phyloP scores from a whole-genome alignment of 1,140 invertebrate species.

The Pseudomyrmex dendroicus region DNA sequence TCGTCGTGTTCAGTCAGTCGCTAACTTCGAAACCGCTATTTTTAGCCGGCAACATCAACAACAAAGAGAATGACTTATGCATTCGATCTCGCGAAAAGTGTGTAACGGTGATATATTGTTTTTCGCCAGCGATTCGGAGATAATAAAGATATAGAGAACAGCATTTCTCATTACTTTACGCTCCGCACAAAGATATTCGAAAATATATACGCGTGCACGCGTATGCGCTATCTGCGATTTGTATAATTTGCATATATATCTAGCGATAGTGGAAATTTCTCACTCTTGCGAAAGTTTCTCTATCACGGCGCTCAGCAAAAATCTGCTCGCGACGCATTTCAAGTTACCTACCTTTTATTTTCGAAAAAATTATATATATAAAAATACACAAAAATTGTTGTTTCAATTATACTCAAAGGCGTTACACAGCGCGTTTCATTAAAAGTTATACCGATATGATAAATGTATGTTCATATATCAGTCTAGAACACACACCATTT shows the following conservation, averaged over 20 bases:
- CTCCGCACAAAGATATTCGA: conserved; percentile 12
- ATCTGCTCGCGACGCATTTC: background rate
- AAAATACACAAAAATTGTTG: background rate
- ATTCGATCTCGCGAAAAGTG: conserved; percentile 21
- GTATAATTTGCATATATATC: background rate
- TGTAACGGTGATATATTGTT: conserved; percentile 35
- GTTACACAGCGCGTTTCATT: background rate
- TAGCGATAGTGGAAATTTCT: background rate
- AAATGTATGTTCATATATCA: no score
- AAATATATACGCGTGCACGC: background rate
- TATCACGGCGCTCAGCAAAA: background rate
- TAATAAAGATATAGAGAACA: background rate
- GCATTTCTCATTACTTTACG: background rate
- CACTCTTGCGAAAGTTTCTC: background rate
- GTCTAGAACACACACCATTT: background rate
- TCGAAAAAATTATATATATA: background rate
- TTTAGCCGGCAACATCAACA: conserved; percentile 28
- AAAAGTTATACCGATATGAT: background rate
- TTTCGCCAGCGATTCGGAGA: background rate
- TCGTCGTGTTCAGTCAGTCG: conserved; percentile 16
- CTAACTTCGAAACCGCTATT: conserved; percentile 50
- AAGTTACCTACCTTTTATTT: no score
- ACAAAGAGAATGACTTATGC: conserved; percentile 53
- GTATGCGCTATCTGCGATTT: background rate
- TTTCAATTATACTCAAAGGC: background rate